Evolutionary conservation across 1,140 invertebrate genomes (phyloP).

Genomic region (Drosophila micromelanica): DNA sequence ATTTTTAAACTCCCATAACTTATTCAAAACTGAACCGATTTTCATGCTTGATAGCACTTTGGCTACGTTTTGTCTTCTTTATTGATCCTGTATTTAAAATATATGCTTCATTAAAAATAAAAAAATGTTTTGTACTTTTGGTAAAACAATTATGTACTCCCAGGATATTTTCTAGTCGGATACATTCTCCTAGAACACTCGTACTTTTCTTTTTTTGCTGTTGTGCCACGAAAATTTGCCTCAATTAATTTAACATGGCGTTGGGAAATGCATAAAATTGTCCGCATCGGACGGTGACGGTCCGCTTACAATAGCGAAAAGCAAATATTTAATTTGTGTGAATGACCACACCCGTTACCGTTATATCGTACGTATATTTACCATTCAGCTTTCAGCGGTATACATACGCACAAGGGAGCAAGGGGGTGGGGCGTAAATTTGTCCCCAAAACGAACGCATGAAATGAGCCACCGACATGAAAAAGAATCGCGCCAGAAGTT

Average conservation of each 20-base stretch:
- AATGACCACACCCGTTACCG: slow-evolving; percentile 65
- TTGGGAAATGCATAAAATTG: slow-evolving; percentile 24
- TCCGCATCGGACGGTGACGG: slow-evolving; percentile 28
- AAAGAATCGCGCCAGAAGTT: not conserved
- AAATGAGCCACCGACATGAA: slow-evolving; percentile 61
- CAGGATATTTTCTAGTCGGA: too few relatives aligned
- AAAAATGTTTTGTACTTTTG: too few relatives aligned
- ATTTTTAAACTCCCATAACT: too few relatives aligned
- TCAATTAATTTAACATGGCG: slow-evolving; percentile 57
- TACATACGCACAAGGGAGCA: not conserved
- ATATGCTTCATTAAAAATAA: too few relatives aligned
- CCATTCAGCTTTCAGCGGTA: slow-evolving; percentile 43
- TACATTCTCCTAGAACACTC: too few relatives aligned
- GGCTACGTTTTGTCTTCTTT: too few relatives aligned
- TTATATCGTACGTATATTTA: slow-evolving; percentile 47
- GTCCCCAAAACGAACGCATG: slow-evolving; percentile 35
- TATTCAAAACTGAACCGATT: too few relatives aligned
- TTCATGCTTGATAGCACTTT: too few relatives aligned
- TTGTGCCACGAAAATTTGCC: slow-evolving; percentile 34
- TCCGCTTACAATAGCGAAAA: slow-evolving; percentile 51
- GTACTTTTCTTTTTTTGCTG: not conserved
- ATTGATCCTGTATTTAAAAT: too few relatives aligned
- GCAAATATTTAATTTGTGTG: slow-evolving; percentile 79
- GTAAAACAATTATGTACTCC: too few relatives aligned
- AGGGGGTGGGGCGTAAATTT: slow-evolving; percentile 1